Evolutionary conservation across 2,113 vertebrate genomes (phyloP), one percentile per base, ranked within the genome.

Genomic region (Tetrax tetrax): DNA sequence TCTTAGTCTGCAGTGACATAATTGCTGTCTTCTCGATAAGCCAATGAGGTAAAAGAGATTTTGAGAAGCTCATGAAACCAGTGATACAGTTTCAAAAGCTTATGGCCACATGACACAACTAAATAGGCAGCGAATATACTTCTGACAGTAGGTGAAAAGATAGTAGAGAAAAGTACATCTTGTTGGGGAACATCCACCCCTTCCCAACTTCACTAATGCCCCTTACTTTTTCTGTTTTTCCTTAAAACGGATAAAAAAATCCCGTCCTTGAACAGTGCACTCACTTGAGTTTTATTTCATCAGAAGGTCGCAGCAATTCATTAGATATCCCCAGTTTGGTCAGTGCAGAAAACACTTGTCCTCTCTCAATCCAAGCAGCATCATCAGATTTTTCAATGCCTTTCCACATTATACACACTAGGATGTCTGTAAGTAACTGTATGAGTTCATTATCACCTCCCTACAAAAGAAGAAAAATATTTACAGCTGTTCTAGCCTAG

Each of bases 341-440:
- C 69, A 99, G 98, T 45, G 99, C 99, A 11, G 99, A 99, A 97
- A 99, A 99, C 43, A 99, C 99, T 86, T 99, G 99, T 28, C 99
- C 99, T 22, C 99, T 98, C 96, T 99, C 99, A 94, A 99, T 94
- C 99, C 99, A 99, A 50, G 99, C 98, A 14, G 95, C 96, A 37
- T 99, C 98, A 65, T 99, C 99, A 3, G 99, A 99, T n/a, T 98
- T 99, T 92, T 99, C 99, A 31, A 99, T 97, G 18, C 99, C 99
- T 38, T 98, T 99, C 99, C 99, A 99, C 98, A 99, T 99, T 80
- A 99, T 86, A 71, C 97, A 99, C 79, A 98, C 98, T 60, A 99
- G 95, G 45, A 99, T 98, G 96, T 98, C 98, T 96, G 99, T 98
- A 91, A 99, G 97, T 97, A 99, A 98, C 69, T 97, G 98, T 75